Evolutionary conservation across 37 sponge, comb jelly and placozoan genomes (phyloP).

Genomic region (Corticium candelabrum): DNA sequence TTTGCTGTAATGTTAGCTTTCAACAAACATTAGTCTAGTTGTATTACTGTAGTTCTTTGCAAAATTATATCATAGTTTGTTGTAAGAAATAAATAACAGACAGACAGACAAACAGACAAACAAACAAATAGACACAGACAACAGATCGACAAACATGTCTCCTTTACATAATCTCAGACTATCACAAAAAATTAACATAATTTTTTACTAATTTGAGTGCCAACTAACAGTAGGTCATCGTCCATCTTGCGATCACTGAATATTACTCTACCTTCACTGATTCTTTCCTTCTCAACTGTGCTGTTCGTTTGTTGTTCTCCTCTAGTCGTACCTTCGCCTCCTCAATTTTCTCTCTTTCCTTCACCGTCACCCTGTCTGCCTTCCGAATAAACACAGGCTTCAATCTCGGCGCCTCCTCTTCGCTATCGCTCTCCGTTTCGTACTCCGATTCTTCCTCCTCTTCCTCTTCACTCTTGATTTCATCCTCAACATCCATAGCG

Average conservation of each 20-base stretch:
- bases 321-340: neutral
- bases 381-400: slow-evolving; percentile 96
- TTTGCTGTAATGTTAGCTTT: no score
- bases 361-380: slow-evolving; percentile 12
- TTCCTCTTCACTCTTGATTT: slow-evolving; percentile 20
- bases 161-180: no score
- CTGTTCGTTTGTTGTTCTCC: neutral
- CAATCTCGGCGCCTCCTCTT: slow-evolving; percentile 81
- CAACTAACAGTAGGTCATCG: no score
- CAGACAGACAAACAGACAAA: no score
- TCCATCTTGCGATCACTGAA: neutral
- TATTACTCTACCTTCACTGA: neutral
- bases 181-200: no score
- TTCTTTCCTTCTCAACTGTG: neutral
- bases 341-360: neutral
- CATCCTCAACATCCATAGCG: slow-evolving; percentile 16
- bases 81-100: no score
- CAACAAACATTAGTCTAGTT: no score
- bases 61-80: no score
- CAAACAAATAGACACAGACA: no score
- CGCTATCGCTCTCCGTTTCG: slow-evolving; percentile 19
- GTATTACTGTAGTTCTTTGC: no score
- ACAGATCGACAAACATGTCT: no score
- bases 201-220: no score
- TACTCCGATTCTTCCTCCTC: neutral